These are phyloP conservation scores for Ceramica pisi DNA, from an alignment of 2,888 invertebrate species.

Conservation along the genomic window DNA sequence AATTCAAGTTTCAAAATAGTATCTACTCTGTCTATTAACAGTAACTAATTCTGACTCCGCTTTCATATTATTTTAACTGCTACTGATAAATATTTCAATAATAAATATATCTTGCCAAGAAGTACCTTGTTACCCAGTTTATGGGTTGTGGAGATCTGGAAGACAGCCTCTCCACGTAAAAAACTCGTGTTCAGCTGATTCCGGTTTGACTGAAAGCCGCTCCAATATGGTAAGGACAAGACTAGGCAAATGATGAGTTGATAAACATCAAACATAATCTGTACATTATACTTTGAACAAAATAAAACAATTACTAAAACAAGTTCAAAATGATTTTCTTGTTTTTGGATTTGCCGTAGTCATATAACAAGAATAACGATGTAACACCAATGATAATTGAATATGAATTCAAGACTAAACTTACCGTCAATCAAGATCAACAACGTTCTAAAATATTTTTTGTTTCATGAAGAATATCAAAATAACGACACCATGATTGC, in stretches of 20 bases:
- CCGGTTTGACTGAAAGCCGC: too few relatives aligned
- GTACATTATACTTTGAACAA: neutral
- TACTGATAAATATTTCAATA: too few relatives aligned
- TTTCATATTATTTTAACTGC: neutral
- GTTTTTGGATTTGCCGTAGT: too few relatives aligned
- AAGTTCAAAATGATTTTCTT: too few relatives aligned
- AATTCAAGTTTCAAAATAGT: slow-evolving; percentile 7
- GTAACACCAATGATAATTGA: neutral
- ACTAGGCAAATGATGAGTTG: too few relatives aligned
- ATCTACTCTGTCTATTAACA: neutral
- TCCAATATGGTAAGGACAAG: too few relatives aligned
- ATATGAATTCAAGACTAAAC: neutral
- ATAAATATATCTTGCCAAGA: too few relatives aligned
- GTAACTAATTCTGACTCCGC: neutral
- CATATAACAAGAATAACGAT: neutral
- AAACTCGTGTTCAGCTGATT: too few relatives aligned
- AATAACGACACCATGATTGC: neutral
- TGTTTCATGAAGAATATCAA: neutral
- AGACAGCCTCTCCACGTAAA: too few relatives aligned
- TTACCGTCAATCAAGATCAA: slow-evolving; percentile 5
- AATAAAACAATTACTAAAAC: neutral
- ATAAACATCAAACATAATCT: slow-evolving; percentile 1
- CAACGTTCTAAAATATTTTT: neutral
- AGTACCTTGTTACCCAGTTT: too few relatives aligned
- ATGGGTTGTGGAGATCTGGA: too few relatives aligned